Evolutionary conservation across 2,113 vertebrate genomes (phyloP), one percentile per base, ranked within the genome.

Genomic region (Mirza zaza): DNA sequence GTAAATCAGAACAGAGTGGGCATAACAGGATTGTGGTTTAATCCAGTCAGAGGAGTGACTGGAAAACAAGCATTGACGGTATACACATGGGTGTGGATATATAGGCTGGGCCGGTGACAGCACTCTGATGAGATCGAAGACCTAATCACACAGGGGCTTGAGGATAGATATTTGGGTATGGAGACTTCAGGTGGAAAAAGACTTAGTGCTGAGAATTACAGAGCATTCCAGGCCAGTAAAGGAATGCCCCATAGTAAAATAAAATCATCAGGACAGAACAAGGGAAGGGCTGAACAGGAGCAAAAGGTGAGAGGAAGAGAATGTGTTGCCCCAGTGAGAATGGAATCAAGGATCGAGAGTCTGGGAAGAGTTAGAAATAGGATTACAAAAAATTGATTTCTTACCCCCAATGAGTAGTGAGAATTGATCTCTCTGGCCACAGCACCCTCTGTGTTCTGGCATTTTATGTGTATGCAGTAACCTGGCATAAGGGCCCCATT

Each of bases 1-100:
- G 70, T 5, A 2, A 3, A 29, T 55, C 23, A 91, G 63, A 75
- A 55, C 70, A 48, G 4, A 48, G 4, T 12, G 10, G 18, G 15
- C 17, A 42, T 36, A 21, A 67, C 65, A 23, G 21, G 18, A 17
- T 8, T 27, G 7, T 3, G 63, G 29, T 4, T 17, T 34, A 3
- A 3, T 34, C 9, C 57, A 12, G 17, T 23, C 63, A 65, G 32
- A 32, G 42, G 27, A 27, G 4, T 2, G 36, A 20, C 55, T 14
- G 36, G 57, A 32, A 55, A 61, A 32, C 5, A 55, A 75, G 27
- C 2, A 36, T 11, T 8, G 1, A 18, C 21, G 2, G 12, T 27
- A 0, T 0, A 5, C 1, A 8, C 4, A 8, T 9, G 21, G 73
- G 32, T 25, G 5, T 5, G 12, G 8, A 5, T 1, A 6, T 2